Base-by-base conservation (phyloP, 1,140 invertebrate species). In the Papilio helenus region DNA sequence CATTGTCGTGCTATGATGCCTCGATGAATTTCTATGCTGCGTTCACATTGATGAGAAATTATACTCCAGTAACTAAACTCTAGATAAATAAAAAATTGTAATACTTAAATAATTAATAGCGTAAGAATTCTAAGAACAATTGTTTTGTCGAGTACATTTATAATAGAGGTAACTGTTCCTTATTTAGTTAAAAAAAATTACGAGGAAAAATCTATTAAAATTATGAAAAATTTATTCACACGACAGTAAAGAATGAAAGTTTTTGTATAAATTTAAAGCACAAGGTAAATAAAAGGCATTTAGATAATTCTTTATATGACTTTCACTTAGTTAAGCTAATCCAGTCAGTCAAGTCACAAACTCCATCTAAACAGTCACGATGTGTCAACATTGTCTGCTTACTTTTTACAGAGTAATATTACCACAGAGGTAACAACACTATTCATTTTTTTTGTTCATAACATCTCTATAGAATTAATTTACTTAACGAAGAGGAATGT, bases 21-120 rank as follows among this genome's bases (percentile, higher is more conserved):
- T 16, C 72, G 20, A 46, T 74, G 42, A 20, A 74, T 44, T 72
- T 72, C 72, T 49, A 29, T 74, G 72, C 72, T 74, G 44, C 72
- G 72, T 74, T 74, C 14, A 74, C n/a, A 74, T 26, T 74, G 72
- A 74, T 44, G 72, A 26, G 42, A 49, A 23, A 44, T 16, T 29
- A 29, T 68, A 29, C 26, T 29, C 23, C 44, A 74, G 20, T 74
- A 74, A 44, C 72, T 74, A 74, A 51, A 26, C 42, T 46, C 0
- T 2, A 34, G 3, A 0, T 18, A 68, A 12, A 68, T 34, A 55
- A 55, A 1, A 55, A 20, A 55, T 7, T 20, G n/a, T 51, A 51
- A 18, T 51, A 18, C 5, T 51, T n/a, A 51, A 51, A 51, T 18
- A 51, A 51, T 1, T 55, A 16, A 49, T 49, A 7, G 7, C 16